Evolutionary conservation across 2,797 vertebrate genomes (phyloP), one percentile per base, ranked within the genome.

Genomic region (Psittacula echo): DNA sequence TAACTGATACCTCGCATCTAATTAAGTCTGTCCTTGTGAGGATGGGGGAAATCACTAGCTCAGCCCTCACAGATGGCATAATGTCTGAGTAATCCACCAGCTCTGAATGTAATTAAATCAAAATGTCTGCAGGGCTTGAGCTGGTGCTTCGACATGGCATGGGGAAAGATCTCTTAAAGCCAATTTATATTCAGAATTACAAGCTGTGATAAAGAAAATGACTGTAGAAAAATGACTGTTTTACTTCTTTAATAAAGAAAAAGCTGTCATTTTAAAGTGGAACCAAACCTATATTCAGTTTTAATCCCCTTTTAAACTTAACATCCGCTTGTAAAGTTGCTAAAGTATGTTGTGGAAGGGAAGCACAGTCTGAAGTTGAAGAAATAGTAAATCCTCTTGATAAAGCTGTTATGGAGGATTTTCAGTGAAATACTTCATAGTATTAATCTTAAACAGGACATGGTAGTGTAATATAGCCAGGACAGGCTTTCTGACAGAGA

Each of bases 41-140:
- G 62, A 50, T 73, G 60, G 61, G 71, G 65, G 50, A 68, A 89
- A 67, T 91, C 75, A 16, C 50, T 32, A 24, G 39, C 78, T 94
- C 39, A 73, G 81, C 82, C 90, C 58, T 48, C 67, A 50, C 75
- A 96, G 95, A 95, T 96, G 93, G 87, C 68, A 58, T 82, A 89
- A 71, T 26, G 73, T 81, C 90, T 47, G 78, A 94, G 85, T 95
- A 95, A 96, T 95, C 94, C 90, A 90, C 84, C 94, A 94, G 85
- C 83, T 93, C 85, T 32, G 86, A 81, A 91, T 84, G 93, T 87
- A 96, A 95, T 97, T 95, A 97, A 96, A 94, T 95, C 94, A 89
- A 84, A 96, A 95, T 93, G 48, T 85, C 95, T 91, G 65, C 87
- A 75, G 96, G 89, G 74, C 71, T 92, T 77, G 86, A 65, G 68